Base-by-base conservation (phyloP, 2,113 vertebrate species). In the Copsychus sechellarum region DNA sequence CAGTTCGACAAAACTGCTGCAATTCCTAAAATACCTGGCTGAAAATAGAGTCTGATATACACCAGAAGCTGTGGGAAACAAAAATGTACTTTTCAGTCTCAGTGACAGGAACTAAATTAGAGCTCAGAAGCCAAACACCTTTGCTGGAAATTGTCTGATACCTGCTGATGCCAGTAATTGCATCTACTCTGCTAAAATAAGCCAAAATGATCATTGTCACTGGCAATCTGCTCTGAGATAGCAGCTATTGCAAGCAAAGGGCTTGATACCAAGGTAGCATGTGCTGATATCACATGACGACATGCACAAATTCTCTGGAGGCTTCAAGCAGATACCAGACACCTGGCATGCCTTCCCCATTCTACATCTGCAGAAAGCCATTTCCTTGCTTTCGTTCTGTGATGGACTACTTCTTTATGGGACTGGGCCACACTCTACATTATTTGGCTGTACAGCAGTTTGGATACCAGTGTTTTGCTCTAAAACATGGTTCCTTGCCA, bases 131-230 rank as follows among this genome's bases (percentile, higher is more conserved):
- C 84, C 67, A 91, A 91, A 77, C n/a, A 73, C 66, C 71, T 57
- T 92, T 80, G 38, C 56, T 82, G 82, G 64, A 61, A 73, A 38
- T 50, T 47, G 38, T 66, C 62, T 70, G 73, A 65, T 70, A 53
- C 85, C 66, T 4, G n/a, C 79, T 85, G 89, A 76, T 87, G 74
- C 62, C 70, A 80, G 81, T 90, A 91, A 85, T 83, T 82, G 56
- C 58, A 83, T 33, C 79, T 81, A 51, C 40, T 66, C 74, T 86
- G 51, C 74, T 97, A 86, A 93, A 94, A 70, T 50, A 82, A 92
- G 42, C 22, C 9, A 91, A 76, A 92, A 65, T 86, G 14, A 70
- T 91, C n/a, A 90, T 88, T 95, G 81, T 82, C 58, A 70, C 31
- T 74, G 85, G 77, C 62, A 61, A 51, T 54, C 62, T 96, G 58